phyloP scores from a whole-genome alignment of 2,888 invertebrate genomes.

The Scelioninae gen. 1 region DNA sequence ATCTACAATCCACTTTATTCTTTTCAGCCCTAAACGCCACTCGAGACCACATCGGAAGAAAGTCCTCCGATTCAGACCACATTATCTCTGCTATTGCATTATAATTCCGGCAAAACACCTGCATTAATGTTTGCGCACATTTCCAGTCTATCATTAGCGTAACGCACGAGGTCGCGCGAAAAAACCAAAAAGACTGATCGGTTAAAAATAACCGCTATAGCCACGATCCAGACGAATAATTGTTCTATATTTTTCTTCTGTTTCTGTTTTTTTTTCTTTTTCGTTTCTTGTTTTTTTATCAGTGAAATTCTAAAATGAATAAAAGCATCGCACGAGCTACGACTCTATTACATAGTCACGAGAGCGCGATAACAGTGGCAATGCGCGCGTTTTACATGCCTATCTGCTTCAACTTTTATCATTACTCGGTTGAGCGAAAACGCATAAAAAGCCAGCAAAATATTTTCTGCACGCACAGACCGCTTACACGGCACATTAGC shows the following conservation, averaged over 20 bases:
- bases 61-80: conserved; percentile 45
- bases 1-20: conserved; percentile 47
- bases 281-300: not conserved
- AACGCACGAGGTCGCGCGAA: conserved; percentile 45
- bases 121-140: conserved; percentile 43
- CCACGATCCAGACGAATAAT: conserved; percentile 16
- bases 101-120: conserved; percentile 61
- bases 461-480: conserved; percentile 46
- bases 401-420: conserved; percentile 60
- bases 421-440: conserved; percentile 40
- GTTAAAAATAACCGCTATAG: not conserved
- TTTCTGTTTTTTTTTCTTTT: conserved; percentile 5
- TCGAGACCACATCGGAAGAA: conserved; percentile 59
- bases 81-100: conserved; percentile 63
- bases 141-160: conserved; percentile 45
- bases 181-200: conserved; percentile 21
- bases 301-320: conserved; percentile 51
- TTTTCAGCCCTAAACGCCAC: conserved; percentile 61
- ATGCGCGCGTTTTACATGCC: conserved; percentile 65
- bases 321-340: conserved; percentile 63
- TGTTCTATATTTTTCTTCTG: too few relatives aligned
- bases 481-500: conserved; percentile 45
- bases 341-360: conserved; percentile 65
- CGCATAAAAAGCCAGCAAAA: conserved; percentile 31
- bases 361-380: conserved; percentile 60